Evolutionary conservation across 2,113 vertebrate species (phyloP), one percentile per base, ranked within the genome.

Genomic region (Dicaeum eximium): DNA sequence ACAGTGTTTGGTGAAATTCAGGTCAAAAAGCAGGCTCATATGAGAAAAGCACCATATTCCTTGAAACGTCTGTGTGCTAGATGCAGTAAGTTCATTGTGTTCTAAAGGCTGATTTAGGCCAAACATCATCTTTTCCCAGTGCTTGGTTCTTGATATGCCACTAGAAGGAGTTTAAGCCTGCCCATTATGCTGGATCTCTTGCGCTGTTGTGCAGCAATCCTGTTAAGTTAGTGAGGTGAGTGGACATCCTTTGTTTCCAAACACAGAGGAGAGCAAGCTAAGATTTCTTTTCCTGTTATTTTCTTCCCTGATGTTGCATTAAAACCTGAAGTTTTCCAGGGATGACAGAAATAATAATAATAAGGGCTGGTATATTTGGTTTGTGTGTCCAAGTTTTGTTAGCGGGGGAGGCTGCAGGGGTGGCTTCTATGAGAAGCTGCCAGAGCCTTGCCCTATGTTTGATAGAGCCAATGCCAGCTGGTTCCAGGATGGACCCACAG

Each of bases 331-430:
- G 6, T 79, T 92, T 90, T 70, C 19, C 13, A 13, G 11, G 7
- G 6, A 9, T 9, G 28, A 66, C 53, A 25, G 20, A 66, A 81
- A 57, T 21, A 40, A 11, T 4, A n/a, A 8, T 81, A 62, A 11
- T 4, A 4, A 61, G 13, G 37, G 21, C 9, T 77, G 48, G 20
- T 57, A 4, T 48, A 13, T 74, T 44, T 60, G 37, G 9, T 28
- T 77, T 45, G 17, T 37, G 9, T 51, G 14, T 50, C 33, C 27
- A 44, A 33, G 17, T 37, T 58, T 51, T 67, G 7, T 44, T 77
- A 51, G 13, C 1, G 1, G 25, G 3, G 4, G 8, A 9, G 2
- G 3, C 62, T 44, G 10, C 18, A 65, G 13, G 30, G 5, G 18
- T 24, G 20, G 15, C 35, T 66, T 75, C 21, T 48, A 12, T 42